Percentiles rank a stretch among this genome's conserved stretches.
Evolutionary conservation across 1,140 invertebrate genomes (phyloP).

Genomic region (roundworm (Caenorhabditis elegans)): WBcel235 BX284602.5:12320001-12320500

Average conservation of each 20-base stretch:
- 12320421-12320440: no score
- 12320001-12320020: no score
- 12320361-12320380: background rate
- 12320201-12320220: background rate
- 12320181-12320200: background rate
- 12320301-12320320: background rate
- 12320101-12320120: background rate
- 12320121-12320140: background rate
- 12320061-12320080: no score
- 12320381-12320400: background rate
- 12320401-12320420: no score
- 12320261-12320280: background rate
- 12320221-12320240: background rate
- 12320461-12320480: no score
- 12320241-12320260: background rate
- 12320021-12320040: no score
- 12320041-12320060: no score
- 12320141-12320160: background rate
- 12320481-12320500: no score
- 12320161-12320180: background rate
- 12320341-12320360: background rate
- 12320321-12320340: background rate
- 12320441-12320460: no score
- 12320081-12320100: constrained; percentile 10
- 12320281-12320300: background rate